Percentiles rank a stretch among this genome's conserved stretches.
These are phyloP conservation scores for Lomographa bimaculata DNA, from an alignment of 2,888 invertebrate genomes.

Conservation along the genomic window DNA sequence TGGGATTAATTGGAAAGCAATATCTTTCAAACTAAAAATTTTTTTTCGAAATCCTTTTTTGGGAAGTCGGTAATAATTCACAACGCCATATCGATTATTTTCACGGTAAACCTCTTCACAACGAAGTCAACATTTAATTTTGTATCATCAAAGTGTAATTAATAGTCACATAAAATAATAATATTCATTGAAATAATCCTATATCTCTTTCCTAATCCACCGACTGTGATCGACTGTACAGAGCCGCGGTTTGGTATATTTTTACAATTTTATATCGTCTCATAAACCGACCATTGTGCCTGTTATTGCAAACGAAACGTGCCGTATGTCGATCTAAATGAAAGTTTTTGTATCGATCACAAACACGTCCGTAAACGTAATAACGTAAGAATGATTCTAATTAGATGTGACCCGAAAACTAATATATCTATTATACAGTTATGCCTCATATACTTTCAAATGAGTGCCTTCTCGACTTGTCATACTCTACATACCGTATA, in stretches of 20 bases:
- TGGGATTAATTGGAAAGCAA: too few species aligned
- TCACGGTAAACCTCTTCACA: too few species aligned
- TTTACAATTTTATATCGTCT: slow-evolving; percentile 33
- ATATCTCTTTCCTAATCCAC: too few species aligned
- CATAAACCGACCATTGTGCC: slow-evolving; percentile 36
- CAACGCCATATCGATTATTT: too few species aligned
- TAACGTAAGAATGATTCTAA: slow-evolving; percentile 23
- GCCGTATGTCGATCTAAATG: slow-evolving; percentile 25
- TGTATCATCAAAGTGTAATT: too few species aligned
- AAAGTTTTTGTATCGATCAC: slow-evolving; percentile 30
- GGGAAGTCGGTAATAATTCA: too few species aligned
- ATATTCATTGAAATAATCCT: too few species aligned
- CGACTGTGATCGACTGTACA: slow-evolving; percentile 21
- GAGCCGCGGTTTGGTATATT: slow-evolving; percentile 17
- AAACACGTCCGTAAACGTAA: slow-evolving; percentile 24
- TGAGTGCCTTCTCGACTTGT: slow-evolving; percentile 7
- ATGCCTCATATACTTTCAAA: slow-evolving; percentile 20
- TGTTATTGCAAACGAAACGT: slow-evolving; percentile 35
- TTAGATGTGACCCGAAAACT: slow-evolving; percentile 10
- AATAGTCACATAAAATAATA: too few species aligned
- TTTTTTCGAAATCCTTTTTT: too few species aligned
- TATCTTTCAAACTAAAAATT: too few species aligned
- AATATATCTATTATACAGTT: slow-evolving; percentile 2
- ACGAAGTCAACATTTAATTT: too few species aligned
- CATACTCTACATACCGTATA: not conserved